Evolutionary conservation across 2,888 invertebrate species (phyloP), one percentile per base, ranked within the genome.

Genomic region (Crematogaster levior): DNA sequence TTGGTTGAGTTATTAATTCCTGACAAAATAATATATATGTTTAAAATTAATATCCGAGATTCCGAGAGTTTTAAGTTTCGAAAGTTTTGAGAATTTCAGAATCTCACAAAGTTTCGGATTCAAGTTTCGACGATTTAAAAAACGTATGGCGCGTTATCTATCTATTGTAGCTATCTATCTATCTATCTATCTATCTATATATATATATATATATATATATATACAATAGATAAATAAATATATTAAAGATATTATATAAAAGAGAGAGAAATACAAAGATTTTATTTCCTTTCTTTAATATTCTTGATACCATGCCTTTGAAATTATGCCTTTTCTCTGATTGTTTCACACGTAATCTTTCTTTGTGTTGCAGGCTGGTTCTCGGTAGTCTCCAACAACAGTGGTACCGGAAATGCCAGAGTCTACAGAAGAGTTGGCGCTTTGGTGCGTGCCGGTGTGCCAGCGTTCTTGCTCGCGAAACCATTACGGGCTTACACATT

Each of bases 361-460:
- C 51, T 79, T 68, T 75, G 27, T 88, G 80, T 92, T 91, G 15
- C 91, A 94, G 93, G 93, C 65, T 94, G 93, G 93, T 94, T 94
- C 88, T 93, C 93, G 30, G 93, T 94, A 51, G 94, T 94, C 37
- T 92, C 94, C 65, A 92, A 87, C 85, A 93, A 91, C 87, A 93
- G 91, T 81, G 93, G 93, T 66, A 92, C 93, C 87, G 94, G 93
- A 91, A 93, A 91, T 87, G 94, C 94, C 68, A 90, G 94, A 66
- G 93, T 93, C 61, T 93, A 94, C 86, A 90, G 94, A 83, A 91
- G 93, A 91, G 92, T 94, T 24, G 93, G 93, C 3, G 94, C 93
- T 21, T 88, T 94, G 82, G 94, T 94, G 53, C 92, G 92, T 66
- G 94, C 93, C 37, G 93, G 94, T 66, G 94, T 94, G 9, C 93